These are phyloP conservation scores for Pseudoatta argentina DNA, from an alignment of 1,140 invertebrate species.

Conservation along the genomic window DNA sequence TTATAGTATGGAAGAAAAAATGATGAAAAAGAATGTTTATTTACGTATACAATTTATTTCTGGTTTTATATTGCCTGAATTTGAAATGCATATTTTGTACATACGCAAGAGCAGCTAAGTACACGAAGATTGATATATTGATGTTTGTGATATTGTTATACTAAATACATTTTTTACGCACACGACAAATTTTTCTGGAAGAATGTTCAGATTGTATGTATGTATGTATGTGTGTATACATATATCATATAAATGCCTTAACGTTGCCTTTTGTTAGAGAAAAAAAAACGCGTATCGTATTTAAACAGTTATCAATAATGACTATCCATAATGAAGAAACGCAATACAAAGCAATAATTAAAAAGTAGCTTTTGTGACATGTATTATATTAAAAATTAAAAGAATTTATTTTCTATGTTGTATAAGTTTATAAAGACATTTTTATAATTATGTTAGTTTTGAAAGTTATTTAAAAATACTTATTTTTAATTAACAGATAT, in stretches of 20 bases:
- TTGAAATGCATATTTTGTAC: slow-evolving; percentile 14
- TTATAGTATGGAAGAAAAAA: slow-evolving; percentile 24
- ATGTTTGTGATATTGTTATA: slow-evolving; percentile 59
- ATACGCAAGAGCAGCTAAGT: slow-evolving; percentile 41
- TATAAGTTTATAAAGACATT: background rate
- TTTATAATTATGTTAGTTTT: background rate
- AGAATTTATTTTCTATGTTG: background rate
- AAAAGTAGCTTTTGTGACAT: slow-evolving; percentile 7
- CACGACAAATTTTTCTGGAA: slow-evolving; percentile 29
- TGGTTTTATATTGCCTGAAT: slow-evolving; percentile 23
- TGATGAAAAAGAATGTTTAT: background rate
- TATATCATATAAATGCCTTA: slow-evolving; percentile 15
- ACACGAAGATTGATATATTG: slow-evolving; percentile 15
- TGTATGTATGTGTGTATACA: background rate
- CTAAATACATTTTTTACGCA: slow-evolving; percentile 23
- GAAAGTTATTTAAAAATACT: background rate
- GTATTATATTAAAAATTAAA: background rate
- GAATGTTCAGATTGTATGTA: background rate
- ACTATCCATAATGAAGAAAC: background rate
- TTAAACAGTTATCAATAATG: background rate
- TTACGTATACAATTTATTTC: background rate
- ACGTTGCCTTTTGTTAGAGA: background rate
- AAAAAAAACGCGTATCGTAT: background rate
- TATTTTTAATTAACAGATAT: background rate
- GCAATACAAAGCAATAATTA: background rate